Evolutionary conservation across 2,888 invertebrate genomes (phyloP), one percentile per base, ranked within the genome.

Genomic region (Lasius fuliginosus): DNA sequence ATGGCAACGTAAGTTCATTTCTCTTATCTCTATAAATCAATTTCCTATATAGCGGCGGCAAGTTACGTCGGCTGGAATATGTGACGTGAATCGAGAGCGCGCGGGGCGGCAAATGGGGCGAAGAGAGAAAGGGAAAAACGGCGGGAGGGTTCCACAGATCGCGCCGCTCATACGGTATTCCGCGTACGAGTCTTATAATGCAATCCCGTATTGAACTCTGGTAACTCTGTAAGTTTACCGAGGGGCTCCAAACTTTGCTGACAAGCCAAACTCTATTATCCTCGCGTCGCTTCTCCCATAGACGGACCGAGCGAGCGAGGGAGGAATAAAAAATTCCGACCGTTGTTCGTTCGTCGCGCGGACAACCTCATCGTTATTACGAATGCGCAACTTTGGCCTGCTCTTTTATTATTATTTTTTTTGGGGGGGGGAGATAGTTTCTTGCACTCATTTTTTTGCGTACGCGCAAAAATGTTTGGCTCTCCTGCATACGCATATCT

Each of bases 1-100:
- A 97, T 79, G 96, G 96, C 94, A 96, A 96, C 90, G 96, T 97
- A 90, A 94, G 94, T 87, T 81, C 46, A 49, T 81, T 73, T 73
- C 79, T 74, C 74, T 74, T 81, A 81, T 81, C 79, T 73, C 60
- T 74, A n/a, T 53, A 76, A 76, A 84, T 42, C 40, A 71, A 84
- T 67, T 75, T 84, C 75, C 79, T 27, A 15, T 27, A 15, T 60
- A 42, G n/a, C 60, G 33, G 1, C 36, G 60, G 46, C 46, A 74
- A 81, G 79, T 73, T 79, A 73, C 58, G 42, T 46, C n/a, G 23
- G 11, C 33, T 5, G 5, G 36, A 30, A 18, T 74, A 42, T 81
- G 79, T 73, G 74, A 79, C 60, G 27, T 81, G 79, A 81, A 81
- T 81, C 27, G 46, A 73, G 74, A 81, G 60, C 5, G 49, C 49